phyloP scores from a whole-genome alignment of 2,888 invertebrate genomes.

The Rhimphoctona megacephalus region DNA sequence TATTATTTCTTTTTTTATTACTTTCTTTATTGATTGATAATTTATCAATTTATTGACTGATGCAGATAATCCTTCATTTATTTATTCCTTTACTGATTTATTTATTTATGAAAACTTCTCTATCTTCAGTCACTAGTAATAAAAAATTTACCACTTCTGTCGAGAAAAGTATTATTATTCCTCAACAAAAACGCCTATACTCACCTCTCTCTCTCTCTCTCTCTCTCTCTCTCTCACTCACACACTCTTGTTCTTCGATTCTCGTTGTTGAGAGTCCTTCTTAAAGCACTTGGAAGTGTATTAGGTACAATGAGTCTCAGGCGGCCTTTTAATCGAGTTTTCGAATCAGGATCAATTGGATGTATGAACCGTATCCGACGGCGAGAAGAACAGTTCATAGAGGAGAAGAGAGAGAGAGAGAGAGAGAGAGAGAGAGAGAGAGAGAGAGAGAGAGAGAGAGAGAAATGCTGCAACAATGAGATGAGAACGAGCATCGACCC shows the following conservation, averaged over 20 bases:
- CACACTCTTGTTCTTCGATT: conserved; percentile 17
- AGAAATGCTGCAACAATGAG: neutral
- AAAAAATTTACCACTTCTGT: neutral
- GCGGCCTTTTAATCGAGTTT: conserved; percentile 67
- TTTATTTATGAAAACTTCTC: neutral
- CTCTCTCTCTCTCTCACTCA: neutral
- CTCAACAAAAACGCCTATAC: neutral
- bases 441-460: neutral
- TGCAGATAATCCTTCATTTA: neutral
- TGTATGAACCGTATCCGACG: conserved; percentile 48
- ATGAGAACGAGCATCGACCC: conserved; percentile 11
- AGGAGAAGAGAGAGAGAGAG: conserved; percentile 7
- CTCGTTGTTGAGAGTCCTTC: conserved; percentile 26
- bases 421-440: no score
- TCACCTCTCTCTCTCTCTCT: neutral
- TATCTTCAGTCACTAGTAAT: neutral
- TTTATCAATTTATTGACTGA: neutral
- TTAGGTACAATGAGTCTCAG: conserved; percentile 58
- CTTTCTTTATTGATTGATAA: neutral
- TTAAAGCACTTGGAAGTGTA: conserved; percentile 54
- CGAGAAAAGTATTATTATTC: neutral
- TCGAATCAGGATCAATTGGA: conserved; percentile 53
- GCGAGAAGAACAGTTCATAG: conserved; percentile 14
- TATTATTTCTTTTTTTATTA: neutral
- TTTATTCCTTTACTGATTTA: neutral